Evolutionary conservation across 2,888 invertebrate genomes (phyloP), one percentile per base, ranked within the genome.

Genomic region (Eilema griseolum): DNA sequence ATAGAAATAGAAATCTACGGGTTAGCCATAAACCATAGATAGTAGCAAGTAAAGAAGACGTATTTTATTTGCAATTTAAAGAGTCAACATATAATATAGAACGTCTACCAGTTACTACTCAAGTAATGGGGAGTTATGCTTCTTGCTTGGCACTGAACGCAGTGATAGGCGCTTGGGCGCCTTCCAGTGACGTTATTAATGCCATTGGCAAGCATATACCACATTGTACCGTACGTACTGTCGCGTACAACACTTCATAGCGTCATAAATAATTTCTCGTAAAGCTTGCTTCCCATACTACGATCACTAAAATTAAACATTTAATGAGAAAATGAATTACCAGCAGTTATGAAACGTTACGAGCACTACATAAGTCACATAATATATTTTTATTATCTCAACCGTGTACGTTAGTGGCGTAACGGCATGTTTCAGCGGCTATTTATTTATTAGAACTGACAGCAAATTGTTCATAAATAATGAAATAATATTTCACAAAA

Each of bases 311-410:
- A 92, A 90, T 92, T 90, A 92, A 91, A 89, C 86, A 88, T 88
- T 89, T 90, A 91, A 92, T 89, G 90, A 91, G 85, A 87, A 85
- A 91, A 89, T 89, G 86, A 92, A 89, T 91, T 89, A 89, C 87
- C 81, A 80, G 73, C 85, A 81, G 85, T 88, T 87, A 89, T 85
- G 86, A 87, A 86, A 88, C 78, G 84, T 90, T 86, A 89, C 85
- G 86, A 82, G 84, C 87, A 81, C 84, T 84, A 87, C 77, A 76
- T 88, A 86, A 84, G 85, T 87, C 86, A 84, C 85, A 86, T 86
- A 62, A 26, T 65, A 85, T 84, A 86, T 86, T 89, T 90, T 88
- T 90, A 89, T 89, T 88, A 89, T 88, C 83, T 81, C 78, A 83
- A 82, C 84, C 83, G 79, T 81, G 85, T 86, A 83, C 81, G 83